Percentiles rank a stretch among this genome's conserved stretches.
Evolutionary conservation across 2,113 vertebrate genomes (phyloP).

Genomic region (Pluvialis apricaria): DNA sequence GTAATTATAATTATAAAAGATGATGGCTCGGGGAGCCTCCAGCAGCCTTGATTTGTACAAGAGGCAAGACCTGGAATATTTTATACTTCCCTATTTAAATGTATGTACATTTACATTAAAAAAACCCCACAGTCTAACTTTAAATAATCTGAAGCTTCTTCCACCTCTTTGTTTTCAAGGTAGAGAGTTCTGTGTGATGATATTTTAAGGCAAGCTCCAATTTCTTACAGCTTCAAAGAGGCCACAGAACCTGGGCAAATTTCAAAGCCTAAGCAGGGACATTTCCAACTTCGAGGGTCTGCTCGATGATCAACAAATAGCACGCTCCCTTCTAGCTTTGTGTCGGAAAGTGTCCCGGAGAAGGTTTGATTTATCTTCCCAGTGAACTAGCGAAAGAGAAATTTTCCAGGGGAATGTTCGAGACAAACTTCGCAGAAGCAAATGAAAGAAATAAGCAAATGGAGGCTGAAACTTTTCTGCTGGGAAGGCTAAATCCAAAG

Average conservation of each 20-base stretch:
- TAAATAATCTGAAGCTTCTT: slow-evolving; percentile 24
- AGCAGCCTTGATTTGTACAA: slow-evolving; percentile 65
- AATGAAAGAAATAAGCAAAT: not conserved
- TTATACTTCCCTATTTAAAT: slow-evolving; percentile 51
- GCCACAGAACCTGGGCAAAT: not conserved
- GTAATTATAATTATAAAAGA: slow-evolving; percentile 71
- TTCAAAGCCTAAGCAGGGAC: not conserved
- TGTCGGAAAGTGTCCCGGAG: not conserved
- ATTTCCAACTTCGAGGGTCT: not conserved
- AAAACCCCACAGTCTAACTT: not conserved
- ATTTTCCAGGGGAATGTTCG: not conserved
- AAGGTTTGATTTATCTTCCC: not conserved
- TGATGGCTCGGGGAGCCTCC: slow-evolving; percentile 74
- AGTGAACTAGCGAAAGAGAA: not conserved
- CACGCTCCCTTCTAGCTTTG: not conserved
- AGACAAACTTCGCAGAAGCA: not conserved
- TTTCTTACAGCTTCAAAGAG: not conserved
- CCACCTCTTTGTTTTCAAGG: not conserved
- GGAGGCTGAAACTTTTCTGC: not conserved
- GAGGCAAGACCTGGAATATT: slow-evolving; percentile 66
- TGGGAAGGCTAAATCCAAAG: not conserved
- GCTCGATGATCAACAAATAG: not conserved
- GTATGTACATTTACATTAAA: slow-evolving; percentile 28
- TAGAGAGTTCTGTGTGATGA: not conserved
- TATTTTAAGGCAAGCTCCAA: not conserved